These are phyloP conservation scores for Arctia plantaginis DNA, from an alignment of 2,888 invertebrate species.

Conservation along the genomic window DNA sequence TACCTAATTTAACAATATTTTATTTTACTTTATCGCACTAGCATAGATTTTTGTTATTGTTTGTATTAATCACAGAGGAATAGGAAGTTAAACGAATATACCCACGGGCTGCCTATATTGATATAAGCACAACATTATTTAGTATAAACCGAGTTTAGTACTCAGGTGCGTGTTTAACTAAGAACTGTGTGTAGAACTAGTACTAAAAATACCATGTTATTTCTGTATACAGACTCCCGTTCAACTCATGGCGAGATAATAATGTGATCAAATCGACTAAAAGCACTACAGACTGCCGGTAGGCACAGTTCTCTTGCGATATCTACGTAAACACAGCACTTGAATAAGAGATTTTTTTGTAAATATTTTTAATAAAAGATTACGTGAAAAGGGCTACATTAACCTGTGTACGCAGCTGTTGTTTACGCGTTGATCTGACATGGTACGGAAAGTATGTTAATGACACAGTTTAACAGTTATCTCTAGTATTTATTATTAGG, in stretches of 20 bases:
- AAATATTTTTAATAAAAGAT: constrained; percentile 1
- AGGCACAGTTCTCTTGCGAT: neutral
- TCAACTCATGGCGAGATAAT: neutral
- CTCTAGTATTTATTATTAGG: neutral
- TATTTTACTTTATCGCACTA: too few relatives aligned
- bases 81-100: too few relatives aligned
- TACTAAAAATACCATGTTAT: neutral
- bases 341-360: neutral
- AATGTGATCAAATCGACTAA: neutral
- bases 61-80: too few relatives aligned
- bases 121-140: too few relatives aligned
- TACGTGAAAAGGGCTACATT: neutral
- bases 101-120: too few relatives aligned
- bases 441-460: constrained; percentile 2
- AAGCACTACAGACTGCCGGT: neutral
- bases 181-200: neutral
- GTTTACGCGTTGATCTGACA: neutral
- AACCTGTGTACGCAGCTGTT: neutral
- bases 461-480: neutral
- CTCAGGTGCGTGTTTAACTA: too few relatives aligned
- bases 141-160: too few relatives aligned
- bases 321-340: neutral
- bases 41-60: too few relatives aligned
- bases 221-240: neutral
- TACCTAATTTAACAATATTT: too few relatives aligned